Conservation (phyloP, 2,888 invertebrate genomes). For the Phyllotreta cruciferae region DNA sequence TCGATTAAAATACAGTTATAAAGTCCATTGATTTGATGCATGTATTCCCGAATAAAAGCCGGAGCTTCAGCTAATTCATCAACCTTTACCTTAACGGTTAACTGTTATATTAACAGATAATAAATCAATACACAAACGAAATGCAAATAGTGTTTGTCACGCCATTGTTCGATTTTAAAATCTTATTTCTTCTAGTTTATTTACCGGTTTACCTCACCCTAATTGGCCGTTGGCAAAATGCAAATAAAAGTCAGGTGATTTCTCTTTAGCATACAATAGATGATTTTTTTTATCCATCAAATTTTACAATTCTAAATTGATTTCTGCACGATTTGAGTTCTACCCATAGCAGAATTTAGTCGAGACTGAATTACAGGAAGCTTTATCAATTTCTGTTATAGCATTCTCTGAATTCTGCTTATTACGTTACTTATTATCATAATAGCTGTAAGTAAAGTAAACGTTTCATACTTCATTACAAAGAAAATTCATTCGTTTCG, state of each 20-base stretch:
- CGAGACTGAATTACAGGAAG: too few species aligned
- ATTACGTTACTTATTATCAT: too few species aligned
- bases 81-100: constrained; percentile 23
- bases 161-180: constrained; percentile 25
- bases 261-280: constrained; percentile 15
- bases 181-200: constrained; percentile 16
- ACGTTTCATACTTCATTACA: too few species aligned
- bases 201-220: constrained; percentile 22
- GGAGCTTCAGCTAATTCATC: constrained; percentile 19
- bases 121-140: constrained; percentile 25
- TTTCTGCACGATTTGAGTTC: not conserved
- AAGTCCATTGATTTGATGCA: not conserved
- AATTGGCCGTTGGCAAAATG: constrained; percentile 3
- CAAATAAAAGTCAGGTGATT: constrained; percentile 12
- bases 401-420: too few species aligned
- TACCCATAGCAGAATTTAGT: too few species aligned
- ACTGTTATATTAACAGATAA: constrained; percentile 22
- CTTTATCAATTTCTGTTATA: too few species aligned
- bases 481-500: too few species aligned
- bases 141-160: constrained; percentile 20
- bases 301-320: not conserved
- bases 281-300: too few species aligned
- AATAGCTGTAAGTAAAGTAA: too few species aligned
- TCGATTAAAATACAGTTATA: not conserved
- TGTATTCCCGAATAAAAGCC: constrained; percentile 9